A percentile compares a stretch with the other conserved stretches of the same genome.
These are phyloP conservation scores for Brachyhypopomus occidentalis DNA, from an alignment of 2,113 vertebrate genomes.

Conservation along the genomic window DNA sequence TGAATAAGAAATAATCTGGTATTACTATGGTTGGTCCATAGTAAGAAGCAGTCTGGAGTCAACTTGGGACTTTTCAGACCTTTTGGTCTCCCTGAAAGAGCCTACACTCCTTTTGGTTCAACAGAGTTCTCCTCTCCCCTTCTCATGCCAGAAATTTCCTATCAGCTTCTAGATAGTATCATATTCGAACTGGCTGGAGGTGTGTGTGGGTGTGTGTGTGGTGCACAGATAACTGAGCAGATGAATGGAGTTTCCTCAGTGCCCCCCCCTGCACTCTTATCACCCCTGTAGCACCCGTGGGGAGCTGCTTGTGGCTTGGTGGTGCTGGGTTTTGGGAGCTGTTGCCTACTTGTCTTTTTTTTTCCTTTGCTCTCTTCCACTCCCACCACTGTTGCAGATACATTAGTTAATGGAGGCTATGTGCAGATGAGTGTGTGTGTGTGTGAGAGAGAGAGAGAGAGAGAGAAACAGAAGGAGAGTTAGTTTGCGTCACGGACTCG, in stretches of 20 bases:
- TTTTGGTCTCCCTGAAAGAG: not conserved
- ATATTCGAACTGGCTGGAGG: conserved; percentile 26
- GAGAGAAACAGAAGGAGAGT: not conserved
- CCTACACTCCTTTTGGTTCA: conserved; percentile 7
- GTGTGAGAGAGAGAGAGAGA: conserved; percentile 1
- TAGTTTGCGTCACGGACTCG: not conserved
- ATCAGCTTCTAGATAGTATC: conserved; percentile 30
- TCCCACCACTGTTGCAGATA: not conserved
- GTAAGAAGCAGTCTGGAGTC: too few species aligned
- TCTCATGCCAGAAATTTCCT: conserved; percentile 19
- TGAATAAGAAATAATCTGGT: too few species aligned
- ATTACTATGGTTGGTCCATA: too few species aligned
- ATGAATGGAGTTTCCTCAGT: conserved; percentile 24
- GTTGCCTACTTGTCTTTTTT: not conserved
- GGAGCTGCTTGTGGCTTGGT: conserved; percentile 23
- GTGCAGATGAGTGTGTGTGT: conserved; percentile 14
- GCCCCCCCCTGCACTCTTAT: conserved; percentile 32
- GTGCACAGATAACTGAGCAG: conserved; percentile 34
- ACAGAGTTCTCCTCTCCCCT: conserved; percentile 5
- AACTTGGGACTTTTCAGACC: not conserved
- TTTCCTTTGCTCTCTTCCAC: not conserved
- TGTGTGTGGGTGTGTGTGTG: conserved; percentile 36
- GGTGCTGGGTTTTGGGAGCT: not conserved
- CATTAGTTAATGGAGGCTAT: not conserved
- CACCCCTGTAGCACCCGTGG: conserved; percentile 27